A percentile compares a stretch with the other conserved stretches of the same genome.
Conservation (phyloP, 2,888 invertebrate genomes). For the Heliconius ismenius region DNA sequence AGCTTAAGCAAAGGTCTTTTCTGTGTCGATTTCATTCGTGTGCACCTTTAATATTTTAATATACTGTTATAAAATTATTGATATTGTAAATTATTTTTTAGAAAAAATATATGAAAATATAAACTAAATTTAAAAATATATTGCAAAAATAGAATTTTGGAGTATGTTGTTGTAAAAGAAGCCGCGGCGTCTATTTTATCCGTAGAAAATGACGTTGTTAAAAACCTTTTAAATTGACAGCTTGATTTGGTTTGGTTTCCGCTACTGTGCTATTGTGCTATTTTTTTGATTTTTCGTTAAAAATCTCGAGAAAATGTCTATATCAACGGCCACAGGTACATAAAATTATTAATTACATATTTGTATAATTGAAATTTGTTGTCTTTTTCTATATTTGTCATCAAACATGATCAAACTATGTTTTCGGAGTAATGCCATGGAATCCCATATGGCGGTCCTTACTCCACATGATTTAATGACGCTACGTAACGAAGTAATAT, state of each 20-base stretch:
- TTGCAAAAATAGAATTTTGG: slow-evolving; percentile 11
- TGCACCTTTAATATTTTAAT: slow-evolving; percentile 24
- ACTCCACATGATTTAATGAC: slow-evolving; percentile 80
- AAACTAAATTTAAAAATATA: slow-evolving; percentile 11
- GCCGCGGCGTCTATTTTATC: slow-evolving; percentile 44
- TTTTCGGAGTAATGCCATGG: slow-evolving; percentile 80
- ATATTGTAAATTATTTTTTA: slow-evolving; percentile 5
- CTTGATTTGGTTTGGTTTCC: slow-evolving; percentile 82
- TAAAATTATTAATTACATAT: slow-evolving; percentile 51
- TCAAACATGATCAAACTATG: slow-evolving; percentile 71
- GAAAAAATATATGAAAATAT: slow-evolving; percentile 6
- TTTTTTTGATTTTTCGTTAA: slow-evolving; percentile 75
- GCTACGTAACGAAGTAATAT: slow-evolving; percentile 64
- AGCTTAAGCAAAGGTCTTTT: slow-evolving; percentile 66
- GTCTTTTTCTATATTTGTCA: slow-evolving; percentile 57
- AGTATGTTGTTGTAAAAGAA: slow-evolving; percentile 29
- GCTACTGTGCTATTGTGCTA: slow-evolving; percentile 81
- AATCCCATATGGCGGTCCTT: slow-evolving; percentile 82
- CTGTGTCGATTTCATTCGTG: slow-evolving; percentile 34
- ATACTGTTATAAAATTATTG: neutral
- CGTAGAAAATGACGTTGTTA: slow-evolving; percentile 60
- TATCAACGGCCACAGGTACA: slow-evolving; percentile 79
- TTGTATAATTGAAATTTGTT: slow-evolving; percentile 49
- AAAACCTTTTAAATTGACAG: slow-evolving; percentile 78
- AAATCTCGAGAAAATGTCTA: slow-evolving; percentile 74